phyloP scores from a whole-genome alignment of 2,797 vertebrate genomes.

The Chloroceryle inda region DNA sequence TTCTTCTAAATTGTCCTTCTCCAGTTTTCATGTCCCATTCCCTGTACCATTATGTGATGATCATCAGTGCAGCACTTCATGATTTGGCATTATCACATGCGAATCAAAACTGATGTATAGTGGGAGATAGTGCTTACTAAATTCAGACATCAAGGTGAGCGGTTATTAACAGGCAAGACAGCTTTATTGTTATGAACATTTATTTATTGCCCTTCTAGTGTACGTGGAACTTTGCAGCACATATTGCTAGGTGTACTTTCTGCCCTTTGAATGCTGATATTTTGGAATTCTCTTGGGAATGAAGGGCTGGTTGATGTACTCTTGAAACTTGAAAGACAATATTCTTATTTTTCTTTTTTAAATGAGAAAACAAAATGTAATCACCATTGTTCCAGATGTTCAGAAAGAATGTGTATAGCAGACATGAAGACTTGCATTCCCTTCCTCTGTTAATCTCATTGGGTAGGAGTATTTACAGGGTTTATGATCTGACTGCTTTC shows the following conservation, averaged over 20 bases:
- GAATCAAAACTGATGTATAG: neutral
- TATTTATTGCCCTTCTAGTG: constrained; percentile 19
- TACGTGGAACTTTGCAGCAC: neutral
- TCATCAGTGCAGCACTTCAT: neutral
- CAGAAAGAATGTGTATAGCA: neutral
- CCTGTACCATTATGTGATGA: neutral
- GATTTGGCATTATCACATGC: neutral
- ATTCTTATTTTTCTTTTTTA: neutral
- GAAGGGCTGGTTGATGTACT: neutral
- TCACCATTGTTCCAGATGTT: neutral
- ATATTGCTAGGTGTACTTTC: neutral
- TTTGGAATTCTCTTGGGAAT: neutral
- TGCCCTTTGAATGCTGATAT: constrained; percentile 2
- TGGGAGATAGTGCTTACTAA: neutral
- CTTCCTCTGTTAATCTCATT: neutral
- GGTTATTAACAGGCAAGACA: constrained; percentile 1
- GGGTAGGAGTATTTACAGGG: neutral
- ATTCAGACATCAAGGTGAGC: constrained; percentile 28
- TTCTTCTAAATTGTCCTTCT: neutral
- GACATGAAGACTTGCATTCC: neutral
- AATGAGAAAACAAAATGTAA: constrained; percentile 1
- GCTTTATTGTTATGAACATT: constrained; percentile 46
- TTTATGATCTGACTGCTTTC: neutral
- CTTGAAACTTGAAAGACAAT: neutral
- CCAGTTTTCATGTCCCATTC: neutral